phyloP scores from a whole-genome alignment of 2,113 vertebrate genomes.

The Megaceryle torquata region DNA sequence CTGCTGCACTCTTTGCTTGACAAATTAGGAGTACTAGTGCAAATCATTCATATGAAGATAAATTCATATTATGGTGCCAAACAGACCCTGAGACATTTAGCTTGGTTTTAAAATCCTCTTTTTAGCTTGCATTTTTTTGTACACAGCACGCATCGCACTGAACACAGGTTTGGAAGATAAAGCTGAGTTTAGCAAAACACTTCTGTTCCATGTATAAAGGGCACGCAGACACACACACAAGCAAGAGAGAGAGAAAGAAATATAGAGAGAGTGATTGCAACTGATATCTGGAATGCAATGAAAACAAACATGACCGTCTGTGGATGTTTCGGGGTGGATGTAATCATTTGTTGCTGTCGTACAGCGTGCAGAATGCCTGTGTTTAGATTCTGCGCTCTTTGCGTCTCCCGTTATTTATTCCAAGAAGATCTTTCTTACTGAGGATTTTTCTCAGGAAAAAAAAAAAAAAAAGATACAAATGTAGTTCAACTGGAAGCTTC shows the following conservation, averaged over 20 bases:
- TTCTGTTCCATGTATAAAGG: not conserved
- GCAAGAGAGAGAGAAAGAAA: not conserved
- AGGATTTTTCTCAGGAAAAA: not conserved
- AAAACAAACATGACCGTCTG: slow-evolving; percentile 24
- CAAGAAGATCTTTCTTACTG: not conserved
- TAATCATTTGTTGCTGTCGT: not conserved
- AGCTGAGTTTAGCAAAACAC: not conserved
- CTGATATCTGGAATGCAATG: slow-evolving; percentile 33
- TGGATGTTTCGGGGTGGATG: slow-evolving; percentile 13
- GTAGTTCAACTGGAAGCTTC: not conserved
- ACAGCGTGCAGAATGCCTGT: not conserved
- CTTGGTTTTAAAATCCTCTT: not conserved
- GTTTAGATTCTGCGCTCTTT: slow-evolving; percentile 16
- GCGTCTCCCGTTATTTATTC: not conserved
- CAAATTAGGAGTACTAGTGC: not conserved
- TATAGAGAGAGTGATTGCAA: not conserved
- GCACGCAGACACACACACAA: not conserved
- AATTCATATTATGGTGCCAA: slow-evolving; percentile 26
- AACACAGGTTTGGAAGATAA: not conserved
- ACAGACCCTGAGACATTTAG: not conserved
- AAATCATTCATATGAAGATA: slow-evolving; percentile 54
- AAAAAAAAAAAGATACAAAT: not conserved
- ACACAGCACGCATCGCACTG: rapidly evolving
- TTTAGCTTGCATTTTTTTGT: not conserved
- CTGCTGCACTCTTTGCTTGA: not conserved